Conservation (phyloP, 2,797 vertebrate species). For the Nasua narica region DNA sequence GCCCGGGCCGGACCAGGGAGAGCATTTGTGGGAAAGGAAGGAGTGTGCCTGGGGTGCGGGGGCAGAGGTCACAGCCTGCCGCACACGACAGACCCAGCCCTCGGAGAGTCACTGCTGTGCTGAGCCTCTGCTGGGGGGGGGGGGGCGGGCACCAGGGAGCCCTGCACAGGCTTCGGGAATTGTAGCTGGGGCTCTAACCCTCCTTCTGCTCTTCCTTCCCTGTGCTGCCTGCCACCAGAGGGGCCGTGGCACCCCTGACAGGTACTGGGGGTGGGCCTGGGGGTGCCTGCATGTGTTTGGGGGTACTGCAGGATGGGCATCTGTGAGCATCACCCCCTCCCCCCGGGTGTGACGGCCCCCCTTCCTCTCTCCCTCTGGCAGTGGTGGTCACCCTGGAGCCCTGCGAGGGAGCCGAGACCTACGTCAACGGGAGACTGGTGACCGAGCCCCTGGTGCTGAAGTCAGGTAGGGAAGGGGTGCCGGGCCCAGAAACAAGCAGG, state of each 20-base stretch:
- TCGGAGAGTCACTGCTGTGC: neutral
- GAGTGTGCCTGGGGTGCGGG: neutral
- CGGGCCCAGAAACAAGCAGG: neutral
- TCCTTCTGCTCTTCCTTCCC: constrained; percentile 71
- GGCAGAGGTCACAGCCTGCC: neutral
- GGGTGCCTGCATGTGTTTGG: constrained; percentile 54
- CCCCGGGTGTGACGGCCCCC: neutral
- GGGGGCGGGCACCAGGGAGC: neutral
- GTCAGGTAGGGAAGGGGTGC: constrained; percentile 83
- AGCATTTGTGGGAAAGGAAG: neutral
- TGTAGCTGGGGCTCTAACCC: constrained; percentile 69
- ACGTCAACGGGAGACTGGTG: constrained; percentile 91
- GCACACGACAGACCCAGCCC: neutral
- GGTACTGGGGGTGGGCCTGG: constrained; percentile 67
- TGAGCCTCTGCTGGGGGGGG: neutral
- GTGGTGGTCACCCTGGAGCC: constrained; percentile 90
- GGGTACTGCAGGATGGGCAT: constrained; percentile 1
- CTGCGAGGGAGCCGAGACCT: constrained; percentile 88
- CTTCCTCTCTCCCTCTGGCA: constrained; percentile 61
- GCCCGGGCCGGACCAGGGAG: neutral
- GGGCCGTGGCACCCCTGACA: constrained; percentile 69
- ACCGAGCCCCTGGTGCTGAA: constrained; percentile 84
- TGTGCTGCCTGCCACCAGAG: constrained; percentile 74
- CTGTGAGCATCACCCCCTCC: neutral
- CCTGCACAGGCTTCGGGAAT: constrained; percentile 29